phyloP scores from a whole-genome alignment of 2,888 invertebrate genomes.

The Carcina quercana region DNA sequence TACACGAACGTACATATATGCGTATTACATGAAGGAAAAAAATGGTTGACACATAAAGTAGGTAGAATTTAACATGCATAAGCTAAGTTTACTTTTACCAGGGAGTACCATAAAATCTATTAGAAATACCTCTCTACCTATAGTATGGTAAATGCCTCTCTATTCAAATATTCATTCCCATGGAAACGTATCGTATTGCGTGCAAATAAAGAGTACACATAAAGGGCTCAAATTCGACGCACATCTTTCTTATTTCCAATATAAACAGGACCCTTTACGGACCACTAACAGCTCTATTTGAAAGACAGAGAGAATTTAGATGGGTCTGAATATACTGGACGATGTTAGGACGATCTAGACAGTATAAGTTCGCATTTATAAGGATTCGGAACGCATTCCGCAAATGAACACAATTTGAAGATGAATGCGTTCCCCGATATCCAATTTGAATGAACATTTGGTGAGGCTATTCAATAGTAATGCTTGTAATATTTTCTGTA shows the following conservation, averaged over 20 bases:
- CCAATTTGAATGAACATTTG: conserved; percentile 54
- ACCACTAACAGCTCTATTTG: too few species aligned
- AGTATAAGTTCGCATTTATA: conserved; percentile 59
- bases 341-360: conserved; percentile 30
- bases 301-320: conserved; percentile 17
- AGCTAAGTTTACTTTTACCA: too few species aligned
- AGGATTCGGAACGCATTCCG: conserved; percentile 62
- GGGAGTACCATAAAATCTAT: too few species aligned
- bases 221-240: conserved; percentile 38
- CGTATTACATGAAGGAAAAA: too few species aligned
- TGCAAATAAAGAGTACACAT: conserved; percentile 54
- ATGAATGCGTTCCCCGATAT: conserved; percentile 57
- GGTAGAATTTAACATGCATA: too few species aligned
- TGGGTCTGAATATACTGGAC: conserved; percentile 31
- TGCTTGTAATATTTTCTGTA: conserved; percentile 46
- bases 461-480: conserved; percentile 44
- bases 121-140: too few species aligned
- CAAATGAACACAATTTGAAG: conserved; percentile 70
- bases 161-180: conserved; percentile 22
- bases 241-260: conserved; percentile 36
- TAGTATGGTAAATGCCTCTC: conserved; percentile 25
- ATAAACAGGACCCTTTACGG: conserved; percentile 34
- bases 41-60: too few species aligned
- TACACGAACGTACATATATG: too few species aligned
- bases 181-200: conserved; percentile 39